Evolutionary conservation across 2,888 invertebrate genomes (phyloP).

Genomic region (Cerastis rubricosa): DNA sequence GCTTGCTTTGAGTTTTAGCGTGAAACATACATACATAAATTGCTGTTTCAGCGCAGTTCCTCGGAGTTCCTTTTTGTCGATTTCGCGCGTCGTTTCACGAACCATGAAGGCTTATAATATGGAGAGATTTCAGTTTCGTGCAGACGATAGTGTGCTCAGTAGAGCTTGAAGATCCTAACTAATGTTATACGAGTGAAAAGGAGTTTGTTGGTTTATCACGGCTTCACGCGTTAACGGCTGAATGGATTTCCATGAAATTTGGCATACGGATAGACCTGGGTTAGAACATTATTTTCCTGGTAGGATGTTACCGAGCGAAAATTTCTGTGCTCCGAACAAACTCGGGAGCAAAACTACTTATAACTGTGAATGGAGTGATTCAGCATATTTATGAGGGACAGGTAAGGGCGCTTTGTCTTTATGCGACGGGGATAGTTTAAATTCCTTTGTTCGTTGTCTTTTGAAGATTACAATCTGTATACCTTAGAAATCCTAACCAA

Average conservation of each 20-base stretch:
- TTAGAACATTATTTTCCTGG: neutral
- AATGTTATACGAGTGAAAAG: neutral
- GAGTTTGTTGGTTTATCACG: neutral
- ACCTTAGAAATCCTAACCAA: neutral
- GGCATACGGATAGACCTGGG: neutral
- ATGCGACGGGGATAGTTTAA: neutral
- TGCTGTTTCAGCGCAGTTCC: neutral
- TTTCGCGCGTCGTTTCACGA: neutral
- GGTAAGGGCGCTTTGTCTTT: constrained; percentile 16
- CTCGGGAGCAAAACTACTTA: neutral
- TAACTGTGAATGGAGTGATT: constrained; percentile 21
- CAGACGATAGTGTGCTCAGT: neutral
- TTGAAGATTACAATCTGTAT: constrained; percentile 1
- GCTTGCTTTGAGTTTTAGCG: neutral
- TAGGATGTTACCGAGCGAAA: neutral
- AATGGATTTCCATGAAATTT: no score
- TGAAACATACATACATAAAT: neutral
- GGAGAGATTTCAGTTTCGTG: constrained; percentile 7
- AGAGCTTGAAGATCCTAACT: neutral
- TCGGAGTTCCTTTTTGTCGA: constrained; percentile 12
- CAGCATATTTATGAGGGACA: constrained; percentile 24
- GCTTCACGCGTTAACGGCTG: no score
- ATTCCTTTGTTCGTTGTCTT: constrained; percentile 1
- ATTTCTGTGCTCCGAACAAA: neutral
- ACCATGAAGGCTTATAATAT: constrained; percentile 4